Evolutionary conservation across 2,113 vertebrate genomes (phyloP).

Genomic region (Percina caprodes): DNA sequence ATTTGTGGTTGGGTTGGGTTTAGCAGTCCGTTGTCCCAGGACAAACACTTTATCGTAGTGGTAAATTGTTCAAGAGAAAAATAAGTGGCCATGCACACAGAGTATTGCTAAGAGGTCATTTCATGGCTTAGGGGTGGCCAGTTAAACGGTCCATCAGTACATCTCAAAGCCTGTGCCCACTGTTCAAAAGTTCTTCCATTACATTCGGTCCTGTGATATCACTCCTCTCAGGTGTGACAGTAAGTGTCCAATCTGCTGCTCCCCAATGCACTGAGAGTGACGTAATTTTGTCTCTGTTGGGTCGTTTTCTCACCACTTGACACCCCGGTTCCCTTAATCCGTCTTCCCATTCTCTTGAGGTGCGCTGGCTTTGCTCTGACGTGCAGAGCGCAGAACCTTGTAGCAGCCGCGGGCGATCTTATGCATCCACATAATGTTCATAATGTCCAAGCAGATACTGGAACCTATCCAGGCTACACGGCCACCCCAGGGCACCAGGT

Average conservation of each 20-base stretch:
- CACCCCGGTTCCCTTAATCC: conserved; percentile 78
- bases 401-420: conserved; percentile 95
- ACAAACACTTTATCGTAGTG: conserved; percentile 31
- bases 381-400: conserved; percentile 88
- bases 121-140: conserved; percentile 72
- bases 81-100: conserved; percentile 65
- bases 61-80: conserved; percentile 41
- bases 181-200: conserved; percentile 9
- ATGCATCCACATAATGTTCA: conserved; percentile 99
- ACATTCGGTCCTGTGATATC: conserved; percentile 45
- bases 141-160: conserved; percentile 52
- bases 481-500: conserved; percentile 85
- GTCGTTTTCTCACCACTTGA: conserved; percentile 17
- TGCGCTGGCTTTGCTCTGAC: conserved; percentile 74
- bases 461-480: conserved; percentile 91
- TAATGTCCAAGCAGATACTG: conserved; percentile 92
- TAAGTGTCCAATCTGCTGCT: conserved; percentile 39
- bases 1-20: conserved; percentile 54
- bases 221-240: conserved; percentile 15
- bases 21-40: conserved; percentile 52
- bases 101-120: conserved; percentile 79
- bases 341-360: conserved; percentile 92
- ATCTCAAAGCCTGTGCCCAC: conserved; percentile 21
- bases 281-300: conserved; percentile 12
- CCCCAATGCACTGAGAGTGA: conserved; percentile 25